Evolutionary conservation across 1,140 invertebrate genomes (phyloP).

Genomic region (Tyrophagus putrescentiae): DNA sequence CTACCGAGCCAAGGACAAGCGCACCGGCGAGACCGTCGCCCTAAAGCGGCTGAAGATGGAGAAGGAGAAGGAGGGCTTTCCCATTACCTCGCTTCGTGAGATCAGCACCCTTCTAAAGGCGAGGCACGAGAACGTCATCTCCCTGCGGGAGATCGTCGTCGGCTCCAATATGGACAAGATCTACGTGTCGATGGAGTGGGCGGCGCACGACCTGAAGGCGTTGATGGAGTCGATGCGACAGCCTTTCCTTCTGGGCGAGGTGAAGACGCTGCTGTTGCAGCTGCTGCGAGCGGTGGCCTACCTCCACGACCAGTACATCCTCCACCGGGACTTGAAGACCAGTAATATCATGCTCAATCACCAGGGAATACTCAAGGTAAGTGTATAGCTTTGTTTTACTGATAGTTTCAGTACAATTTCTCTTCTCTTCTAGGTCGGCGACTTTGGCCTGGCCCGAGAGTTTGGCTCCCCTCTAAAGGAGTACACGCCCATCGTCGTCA

Average conservation of each 20-base stretch:
- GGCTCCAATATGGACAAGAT: slow-evolving; percentile 99
- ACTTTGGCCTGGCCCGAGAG: slow-evolving; percentile 93
- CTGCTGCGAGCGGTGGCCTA: slow-evolving; percentile 73
- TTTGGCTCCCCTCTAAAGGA: slow-evolving; percentile 91
- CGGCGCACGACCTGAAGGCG: slow-evolving; percentile 94
- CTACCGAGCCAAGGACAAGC: slow-evolving; percentile 81
- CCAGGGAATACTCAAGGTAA: slow-evolving; percentile 56
- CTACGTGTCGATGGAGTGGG: slow-evolving; percentile 99
- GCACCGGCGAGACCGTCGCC: slow-evolving; percentile 90
- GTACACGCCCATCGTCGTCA: slow-evolving; percentile 94
- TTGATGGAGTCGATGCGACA: slow-evolving; percentile 98
- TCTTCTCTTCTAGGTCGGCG: slow-evolving; percentile 51
- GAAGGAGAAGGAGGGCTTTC: slow-evolving; percentile 98
- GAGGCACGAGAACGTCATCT: slow-evolving; percentile 95
- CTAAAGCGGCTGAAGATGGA: slow-evolving; percentile 98
- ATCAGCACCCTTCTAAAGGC: slow-evolving; percentile 94
- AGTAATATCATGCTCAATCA: slow-evolving; percentile 95
- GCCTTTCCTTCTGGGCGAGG: slow-evolving; percentile 76
- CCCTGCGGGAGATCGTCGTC: slow-evolving; percentile 93
- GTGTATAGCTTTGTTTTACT: slow-evolving; percentile 35
- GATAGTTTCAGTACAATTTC: slow-evolving; percentile 4
- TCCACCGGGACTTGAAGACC: slow-evolving; percentile 96
- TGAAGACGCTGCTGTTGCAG: slow-evolving; percentile 90
- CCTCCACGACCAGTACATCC: slow-evolving; percentile 97
- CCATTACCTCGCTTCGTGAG: slow-evolving; percentile 93